Conservation (phyloP, 2,113 vertebrate species). For the Chamaetylas fuelleborni region DNA sequence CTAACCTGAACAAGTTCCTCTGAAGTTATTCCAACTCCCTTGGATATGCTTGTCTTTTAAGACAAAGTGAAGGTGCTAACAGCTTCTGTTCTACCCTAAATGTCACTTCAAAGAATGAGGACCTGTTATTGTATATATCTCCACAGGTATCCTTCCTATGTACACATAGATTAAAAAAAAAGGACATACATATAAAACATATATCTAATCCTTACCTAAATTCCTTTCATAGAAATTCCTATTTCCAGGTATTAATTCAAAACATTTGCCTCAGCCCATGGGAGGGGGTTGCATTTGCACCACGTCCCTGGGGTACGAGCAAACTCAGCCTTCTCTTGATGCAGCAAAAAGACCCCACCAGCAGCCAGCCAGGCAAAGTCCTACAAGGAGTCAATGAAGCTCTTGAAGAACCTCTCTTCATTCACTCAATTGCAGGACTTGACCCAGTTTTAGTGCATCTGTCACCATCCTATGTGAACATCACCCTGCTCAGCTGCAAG, state of each 20-base stretch:
- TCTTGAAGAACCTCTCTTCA: conserved; percentile 39
- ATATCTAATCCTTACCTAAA: not conserved
- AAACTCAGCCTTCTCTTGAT: not conserved
- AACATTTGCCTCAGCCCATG: not conserved
- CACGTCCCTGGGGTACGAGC: not conserved
- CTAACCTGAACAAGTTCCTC: not conserved
- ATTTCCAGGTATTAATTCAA: not conserved
- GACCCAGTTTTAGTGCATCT: conserved; percentile 57
- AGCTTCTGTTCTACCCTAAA: not conserved
- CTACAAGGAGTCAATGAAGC: conserved; percentile 33
- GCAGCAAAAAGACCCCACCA: not conserved
- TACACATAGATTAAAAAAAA: not conserved
- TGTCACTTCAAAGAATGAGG: not conserved
- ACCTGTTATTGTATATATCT: not conserved
- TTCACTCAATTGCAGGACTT: conserved; percentile 48
- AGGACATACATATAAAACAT: not conserved
- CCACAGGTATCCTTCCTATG: not conserved
- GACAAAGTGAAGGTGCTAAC: not conserved
- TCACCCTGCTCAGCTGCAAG: conserved; percentile 26
- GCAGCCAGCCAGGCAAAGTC: not conserved
- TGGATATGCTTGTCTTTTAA: not conserved
- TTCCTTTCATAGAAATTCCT: not conserved
- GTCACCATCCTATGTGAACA: conserved; percentile 34
- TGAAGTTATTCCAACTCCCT: not conserved
- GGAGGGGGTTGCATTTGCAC: not conserved